These are phyloP conservation scores for Scaptomyza hsui DNA, from an alignment of 1,140 invertebrate species.

Conservation along the genomic window DNA sequence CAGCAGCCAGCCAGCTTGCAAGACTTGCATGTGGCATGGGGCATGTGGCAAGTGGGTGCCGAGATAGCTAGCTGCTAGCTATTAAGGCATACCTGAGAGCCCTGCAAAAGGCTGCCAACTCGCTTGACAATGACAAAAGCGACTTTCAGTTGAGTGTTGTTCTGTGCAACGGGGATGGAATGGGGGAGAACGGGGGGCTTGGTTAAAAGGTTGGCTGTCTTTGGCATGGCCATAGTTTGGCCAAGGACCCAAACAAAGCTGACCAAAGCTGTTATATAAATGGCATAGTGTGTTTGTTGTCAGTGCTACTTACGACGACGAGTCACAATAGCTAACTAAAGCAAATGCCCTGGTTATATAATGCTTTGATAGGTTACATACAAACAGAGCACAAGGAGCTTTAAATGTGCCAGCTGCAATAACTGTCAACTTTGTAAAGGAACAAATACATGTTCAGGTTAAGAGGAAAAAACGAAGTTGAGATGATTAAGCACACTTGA, in stretches of 20 bases:
- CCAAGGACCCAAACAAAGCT: conserved; percentile 34
- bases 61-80: conserved; percentile 35
- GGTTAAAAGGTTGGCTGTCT: conserved; percentile 5
- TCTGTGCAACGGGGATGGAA: background rate
- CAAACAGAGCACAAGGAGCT: background rate
- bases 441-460: background rate
- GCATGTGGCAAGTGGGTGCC: conserved; percentile 21
- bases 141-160: conserved; percentile 8
- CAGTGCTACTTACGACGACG: conserved; percentile 12
- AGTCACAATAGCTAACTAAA: conserved; percentile 9
- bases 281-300: conserved; percentile 41
- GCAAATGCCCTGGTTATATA: conserved; percentile 3
- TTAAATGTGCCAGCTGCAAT: background rate
- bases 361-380: background rate
- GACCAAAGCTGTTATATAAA: conserved; percentile 49
- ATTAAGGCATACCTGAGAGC: conserved; percentile 30
- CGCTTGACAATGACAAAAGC: conserved; percentile 50
- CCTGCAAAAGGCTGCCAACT: conserved; percentile 43
- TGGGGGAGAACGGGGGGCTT: background rate
- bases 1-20: background rate
- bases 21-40: background rate
- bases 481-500: conserved; percentile 3
- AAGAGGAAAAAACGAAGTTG: background rate
- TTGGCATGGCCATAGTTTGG: conserved; percentile 1
- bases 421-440: background rate